Evolutionary conservation across 1,140 invertebrate genomes (phyloP), one percentile per base, ranked within the genome.

Genomic region (Aphelinus certus): DNA sequence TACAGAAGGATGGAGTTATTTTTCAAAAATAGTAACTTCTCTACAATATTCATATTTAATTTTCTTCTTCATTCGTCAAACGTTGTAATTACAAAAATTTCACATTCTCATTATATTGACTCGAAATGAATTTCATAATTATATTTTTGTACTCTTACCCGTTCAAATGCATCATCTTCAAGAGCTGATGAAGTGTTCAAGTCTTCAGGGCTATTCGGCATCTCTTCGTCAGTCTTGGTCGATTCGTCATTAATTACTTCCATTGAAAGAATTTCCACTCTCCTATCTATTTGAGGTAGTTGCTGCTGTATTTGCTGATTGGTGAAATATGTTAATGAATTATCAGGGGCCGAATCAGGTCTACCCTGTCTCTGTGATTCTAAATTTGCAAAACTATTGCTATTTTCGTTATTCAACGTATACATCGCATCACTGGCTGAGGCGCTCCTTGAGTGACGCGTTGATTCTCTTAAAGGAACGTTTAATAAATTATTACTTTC

Each of bases 331-430:
- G 72, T 62, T 26, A 69, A 57, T 0, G 69, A 69, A 47, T 73
- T 77, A 9, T 84, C 82, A 10, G 83, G 81, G 0, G 81, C 81
- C 0, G 82, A 85, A 42, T 83, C 80, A 0, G 83, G 78, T 47
- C 81, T 79, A 49, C 47, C 77, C 1, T 68, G 63, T n/a, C 9
- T 46, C 1, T 75, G 67, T 4, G 48, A 57, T 3, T 76, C 66
- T 3, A 64, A 66, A 64, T 80, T 48, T 63, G 42, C 65, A 5
- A 7, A n/a, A 60, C n/a, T 49, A 5, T 77, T 73, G 46, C 65
- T 71, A 0, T 7, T 3, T 6, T 51, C 56, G 53, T 57, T 56
- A 3, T 66, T 66, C 10, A 58, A 49, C n/a, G 62, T 70, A 47
- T 76, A 73, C 26, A 74, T 66, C 1, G 81, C 53, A 49, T 87